Base-by-base conservation (phyloP, 35 echinoderm and acorn worm genomes). In the Heliocidaris erythrogramma region DNA sequence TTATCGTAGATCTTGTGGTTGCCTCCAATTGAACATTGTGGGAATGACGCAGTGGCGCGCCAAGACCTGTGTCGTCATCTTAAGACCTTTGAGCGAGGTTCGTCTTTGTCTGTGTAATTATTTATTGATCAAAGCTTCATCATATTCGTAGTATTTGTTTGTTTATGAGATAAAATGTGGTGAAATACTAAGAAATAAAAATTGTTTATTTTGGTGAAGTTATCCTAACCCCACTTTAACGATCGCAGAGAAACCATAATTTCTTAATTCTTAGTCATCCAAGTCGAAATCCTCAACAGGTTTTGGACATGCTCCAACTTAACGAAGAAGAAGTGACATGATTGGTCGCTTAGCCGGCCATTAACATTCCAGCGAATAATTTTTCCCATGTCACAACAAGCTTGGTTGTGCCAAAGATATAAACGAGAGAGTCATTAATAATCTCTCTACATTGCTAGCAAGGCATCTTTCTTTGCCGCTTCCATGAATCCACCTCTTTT, bases 361-460 rank as follows among this genome's bases (percentile, higher is more conserved):
- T 92, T 92, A 52, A 92, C 91, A 92, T 92, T 92, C 91, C 91
- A 59, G 18, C 49, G 29, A 59, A 59, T 92, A 50, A 92, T 30
- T 92, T 78, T 92, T 92, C 91, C 49, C 91, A 52, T 59, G 49
- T 92, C 91, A 52, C 48, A 92, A 92, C 91, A 92, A 78, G 10
- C 91, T 29, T 13, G 50, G 91, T 92, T 92, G 91, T 48, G 48
- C 91, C 31, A 30, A 92, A 92, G 48, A 92, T 30, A 32, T 48
- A 48, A 92, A 92, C 47, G 48, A 92, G 50, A 42, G 29, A 92
- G 91, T 59, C 49, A 50, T 92, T 92, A 92, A 92, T 92, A 78
- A 78, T 78, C 65, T 59, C 91, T 92, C 18, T 48, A 59, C 91
- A 32, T 47, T 92, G 11, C 17, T n/a, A 52, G 47, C 91, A n/a